phyloP scores from a whole-genome alignment of 2,113 vertebrate species.

The Echinops telfairi region DNA sequence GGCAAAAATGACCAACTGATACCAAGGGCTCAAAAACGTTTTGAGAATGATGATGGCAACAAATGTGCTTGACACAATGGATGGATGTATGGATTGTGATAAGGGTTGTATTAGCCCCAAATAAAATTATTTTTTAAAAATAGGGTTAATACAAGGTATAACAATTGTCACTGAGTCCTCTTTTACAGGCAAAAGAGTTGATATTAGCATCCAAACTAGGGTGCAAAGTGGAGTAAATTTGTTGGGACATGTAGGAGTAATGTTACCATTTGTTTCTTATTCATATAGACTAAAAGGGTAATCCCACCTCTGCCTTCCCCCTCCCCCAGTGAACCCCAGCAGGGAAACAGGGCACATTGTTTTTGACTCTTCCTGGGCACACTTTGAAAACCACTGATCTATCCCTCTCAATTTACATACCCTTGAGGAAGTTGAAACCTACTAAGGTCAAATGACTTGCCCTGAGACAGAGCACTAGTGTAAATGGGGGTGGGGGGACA shows the following conservation, averaged over 20 bases:
- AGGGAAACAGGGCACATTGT: slow-evolving; percentile 24
- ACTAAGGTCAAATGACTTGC: slow-evolving; percentile 41
- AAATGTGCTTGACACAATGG: too few relatives aligned
- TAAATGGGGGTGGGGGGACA: too few relatives aligned
- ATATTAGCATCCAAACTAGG: background rate
- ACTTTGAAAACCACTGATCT: background rate
- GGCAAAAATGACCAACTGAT: too few relatives aligned
- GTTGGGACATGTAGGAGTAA: slow-evolving; percentile 30
- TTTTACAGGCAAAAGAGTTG: slow-evolving; percentile 19
- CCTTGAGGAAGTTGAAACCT: slow-evolving; percentile 72
- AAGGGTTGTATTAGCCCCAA: too few relatives aligned
- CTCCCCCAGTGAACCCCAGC: background rate
- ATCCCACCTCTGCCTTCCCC: background rate
- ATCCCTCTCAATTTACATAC: slow-evolving; percentile 66
- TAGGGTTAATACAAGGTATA: slow-evolving; percentile 15
- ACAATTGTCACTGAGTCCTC: background rate
- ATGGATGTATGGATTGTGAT: too few relatives aligned
- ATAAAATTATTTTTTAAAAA: background rate
- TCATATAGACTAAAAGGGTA: slow-evolving; percentile 43
- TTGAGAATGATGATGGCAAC: too few relatives aligned
- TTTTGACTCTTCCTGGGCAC: slow-evolving; percentile 33
- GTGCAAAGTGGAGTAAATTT: slow-evolving; percentile 28
- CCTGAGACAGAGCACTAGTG: background rate
- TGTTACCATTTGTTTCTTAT: slow-evolving; percentile 47
- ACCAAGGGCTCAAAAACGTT: too few relatives aligned